Percentiles rank a stretch among this genome's conserved stretches.
Conservation (phyloP, 2,113 vertebrate genomes). For the Catagonus wagneri region DNA sequence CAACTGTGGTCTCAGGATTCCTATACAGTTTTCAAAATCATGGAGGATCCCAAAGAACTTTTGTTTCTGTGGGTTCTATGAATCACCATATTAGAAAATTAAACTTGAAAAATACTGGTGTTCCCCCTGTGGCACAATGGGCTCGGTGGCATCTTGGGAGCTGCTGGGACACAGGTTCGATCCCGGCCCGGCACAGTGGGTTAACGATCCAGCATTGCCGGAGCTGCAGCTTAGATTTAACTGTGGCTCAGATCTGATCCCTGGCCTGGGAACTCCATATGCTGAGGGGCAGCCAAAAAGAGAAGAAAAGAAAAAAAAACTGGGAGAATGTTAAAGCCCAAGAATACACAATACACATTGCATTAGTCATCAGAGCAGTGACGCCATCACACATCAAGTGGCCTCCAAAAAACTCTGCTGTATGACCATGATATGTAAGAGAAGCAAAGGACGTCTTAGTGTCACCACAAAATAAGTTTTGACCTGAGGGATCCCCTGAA, state of each 20-base stretch:
- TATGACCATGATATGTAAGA: not conserved
- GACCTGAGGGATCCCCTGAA: not conserved
- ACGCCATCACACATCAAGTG: fast-evolving
- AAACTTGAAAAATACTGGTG: not conserved
- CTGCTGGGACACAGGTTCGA: too few relatives aligned
- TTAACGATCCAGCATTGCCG: too few relatives aligned
- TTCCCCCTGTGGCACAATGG: too few relatives aligned
- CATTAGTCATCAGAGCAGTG: not conserved
- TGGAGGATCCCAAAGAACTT: not conserved
- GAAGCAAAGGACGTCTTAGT: not conserved
- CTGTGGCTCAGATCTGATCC: too few relatives aligned
- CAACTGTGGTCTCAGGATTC: not conserved
- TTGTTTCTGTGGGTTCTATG: not conserved
- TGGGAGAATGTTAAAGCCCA: not conserved
- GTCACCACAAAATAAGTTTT: not conserved
- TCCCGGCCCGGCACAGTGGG: too few relatives aligned
- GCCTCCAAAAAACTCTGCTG: not conserved
- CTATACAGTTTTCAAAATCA: not conserved
- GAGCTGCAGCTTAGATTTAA: too few relatives aligned
- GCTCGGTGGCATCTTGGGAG: too few relatives aligned
- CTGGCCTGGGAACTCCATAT: too few relatives aligned
- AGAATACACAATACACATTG: not conserved
- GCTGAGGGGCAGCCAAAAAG: too few relatives aligned
- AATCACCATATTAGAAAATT: not conserved
- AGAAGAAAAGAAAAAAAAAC: slow-evolving; percentile 7